Conservation (phyloP, 2,888 invertebrate genomes). For the Graphium colonna region DNA sequence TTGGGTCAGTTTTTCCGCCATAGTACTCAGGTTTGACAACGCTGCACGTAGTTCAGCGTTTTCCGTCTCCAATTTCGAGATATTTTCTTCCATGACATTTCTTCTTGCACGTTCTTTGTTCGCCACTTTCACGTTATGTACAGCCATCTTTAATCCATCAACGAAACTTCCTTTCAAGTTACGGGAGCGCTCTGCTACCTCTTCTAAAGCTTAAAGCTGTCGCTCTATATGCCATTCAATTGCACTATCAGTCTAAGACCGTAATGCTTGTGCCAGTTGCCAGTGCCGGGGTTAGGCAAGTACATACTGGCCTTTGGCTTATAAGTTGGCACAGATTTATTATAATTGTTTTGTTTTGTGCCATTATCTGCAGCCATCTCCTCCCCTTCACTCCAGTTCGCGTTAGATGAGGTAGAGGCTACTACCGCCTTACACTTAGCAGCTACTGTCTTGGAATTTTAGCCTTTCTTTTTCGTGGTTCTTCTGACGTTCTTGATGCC, state of each 20-base stretch:
- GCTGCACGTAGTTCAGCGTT: background rate
- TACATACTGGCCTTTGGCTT: background rate
- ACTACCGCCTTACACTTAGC: background rate
- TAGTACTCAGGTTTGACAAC: background rate
- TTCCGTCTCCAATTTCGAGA: background rate
- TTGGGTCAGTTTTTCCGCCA: background rate
- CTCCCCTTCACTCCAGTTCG: background rate
- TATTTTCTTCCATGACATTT: background rate
- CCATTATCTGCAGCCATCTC: background rate
- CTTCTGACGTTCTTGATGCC: background rate
- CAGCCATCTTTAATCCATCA: background rate
- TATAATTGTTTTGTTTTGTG: background rate
- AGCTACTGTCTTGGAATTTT: background rate
- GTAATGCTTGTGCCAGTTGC: background rate
- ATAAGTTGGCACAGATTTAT: background rate
- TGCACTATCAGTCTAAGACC: background rate
- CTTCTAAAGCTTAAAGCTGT: background rate
- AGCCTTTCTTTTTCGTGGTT: background rate
- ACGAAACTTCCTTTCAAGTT: background rate
- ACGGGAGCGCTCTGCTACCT: background rate
- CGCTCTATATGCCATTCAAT: background rate
- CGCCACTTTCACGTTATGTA: background rate
- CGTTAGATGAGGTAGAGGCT: background rate
- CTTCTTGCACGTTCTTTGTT: background rate
- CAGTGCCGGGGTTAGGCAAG: background rate